Evolutionary conservation across 1,140 invertebrate genomes (phyloP).

Genomic region (Brachionus koreanus): DNA sequence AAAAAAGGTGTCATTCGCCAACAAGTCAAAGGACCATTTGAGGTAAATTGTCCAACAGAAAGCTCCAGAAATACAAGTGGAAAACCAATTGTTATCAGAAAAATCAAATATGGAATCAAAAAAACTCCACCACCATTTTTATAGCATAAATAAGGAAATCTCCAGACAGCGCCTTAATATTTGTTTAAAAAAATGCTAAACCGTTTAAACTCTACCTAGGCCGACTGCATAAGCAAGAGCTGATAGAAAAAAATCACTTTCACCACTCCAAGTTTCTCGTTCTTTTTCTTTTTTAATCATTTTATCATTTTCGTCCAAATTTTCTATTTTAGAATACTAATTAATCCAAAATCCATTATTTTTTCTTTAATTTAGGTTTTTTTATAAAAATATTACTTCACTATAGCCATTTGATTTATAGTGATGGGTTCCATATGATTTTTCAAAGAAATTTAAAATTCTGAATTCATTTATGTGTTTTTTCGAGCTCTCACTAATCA

Average conservation of each 20-base stretch:
- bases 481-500: not conserved
- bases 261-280: slow-evolving; percentile 64
- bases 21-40: slow-evolving; percentile 56
- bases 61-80: slow-evolving; percentile 62
- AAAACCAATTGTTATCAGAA: slow-evolving; percentile 63
- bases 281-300: slow-evolving; percentile 51
- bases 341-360: not conserved
- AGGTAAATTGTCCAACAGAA: slow-evolving; percentile 58
- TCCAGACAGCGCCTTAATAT: slow-evolving; percentile 58
- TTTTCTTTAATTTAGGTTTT: no score
- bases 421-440: not conserved
- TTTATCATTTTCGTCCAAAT: slow-evolving; percentile 30
- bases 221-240: slow-evolving; percentile 63
- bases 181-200: not conserved
- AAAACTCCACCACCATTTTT: slow-evolving; percentile 62
- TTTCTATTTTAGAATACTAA: not conserved
- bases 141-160: slow-evolving; percentile 60
- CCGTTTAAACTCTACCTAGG: not conserved
- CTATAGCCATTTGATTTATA: not conserved
- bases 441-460: not conserved
- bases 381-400: not conserved
- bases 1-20: slow-evolving; percentile 72
- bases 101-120: slow-evolving; percentile 62
- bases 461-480: not conserved
- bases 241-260: slow-evolving; percentile 60